Conservation (phyloP, 2,888 invertebrate species). For the Habrosyne pyritoides region DNA sequence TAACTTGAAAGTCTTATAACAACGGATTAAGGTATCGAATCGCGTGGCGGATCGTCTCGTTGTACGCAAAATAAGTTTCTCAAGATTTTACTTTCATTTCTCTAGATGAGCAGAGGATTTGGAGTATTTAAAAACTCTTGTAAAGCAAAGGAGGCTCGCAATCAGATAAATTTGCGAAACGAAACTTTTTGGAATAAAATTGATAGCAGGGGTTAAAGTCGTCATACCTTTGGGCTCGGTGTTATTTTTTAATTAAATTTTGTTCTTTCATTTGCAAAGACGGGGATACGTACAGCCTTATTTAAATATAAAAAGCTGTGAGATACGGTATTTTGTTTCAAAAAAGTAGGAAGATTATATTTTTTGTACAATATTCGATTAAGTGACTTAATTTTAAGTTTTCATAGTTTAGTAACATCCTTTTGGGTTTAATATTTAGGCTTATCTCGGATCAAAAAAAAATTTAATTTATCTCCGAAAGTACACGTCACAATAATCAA, state of each 20-base stretch:
- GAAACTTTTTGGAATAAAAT: slow-evolving; percentile 58
- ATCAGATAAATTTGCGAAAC: slow-evolving; percentile 57
- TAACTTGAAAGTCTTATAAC: slow-evolving; percentile 15
- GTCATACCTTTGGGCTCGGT: slow-evolving; percentile 23
- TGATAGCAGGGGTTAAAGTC: slow-evolving; percentile 42
- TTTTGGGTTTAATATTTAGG: too few relatives aligned
- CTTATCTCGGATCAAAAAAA: too few relatives aligned
- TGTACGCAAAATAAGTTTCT: slow-evolving; percentile 20
- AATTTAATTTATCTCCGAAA: too few relatives aligned
- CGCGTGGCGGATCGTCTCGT: slow-evolving; percentile 11
- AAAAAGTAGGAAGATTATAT: not conserved
- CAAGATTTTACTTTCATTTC: slow-evolving; percentile 17
- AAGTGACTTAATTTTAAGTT: not conserved
- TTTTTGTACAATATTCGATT: not conserved
- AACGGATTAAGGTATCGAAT: slow-evolving; percentile 24
- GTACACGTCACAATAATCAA: too few relatives aligned
- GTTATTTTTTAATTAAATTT: slow-evolving; percentile 59
- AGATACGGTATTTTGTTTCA: not conserved
- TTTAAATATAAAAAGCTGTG: too few relatives aligned
- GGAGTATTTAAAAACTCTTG: slow-evolving; percentile 58
- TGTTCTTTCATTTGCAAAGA: slow-evolving; percentile 43
- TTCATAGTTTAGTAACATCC: too few relatives aligned
- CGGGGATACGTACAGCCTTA: not conserved
- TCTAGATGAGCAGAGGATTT: slow-evolving; percentile 34
- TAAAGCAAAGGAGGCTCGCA: slow-evolving; percentile 49